A percentile compares a stretch with the other conserved stretches of the same genome.
phyloP scores from a whole-genome alignment of 2,797 vertebrate genomes.

The Microcaecilia unicolor region DNA sequence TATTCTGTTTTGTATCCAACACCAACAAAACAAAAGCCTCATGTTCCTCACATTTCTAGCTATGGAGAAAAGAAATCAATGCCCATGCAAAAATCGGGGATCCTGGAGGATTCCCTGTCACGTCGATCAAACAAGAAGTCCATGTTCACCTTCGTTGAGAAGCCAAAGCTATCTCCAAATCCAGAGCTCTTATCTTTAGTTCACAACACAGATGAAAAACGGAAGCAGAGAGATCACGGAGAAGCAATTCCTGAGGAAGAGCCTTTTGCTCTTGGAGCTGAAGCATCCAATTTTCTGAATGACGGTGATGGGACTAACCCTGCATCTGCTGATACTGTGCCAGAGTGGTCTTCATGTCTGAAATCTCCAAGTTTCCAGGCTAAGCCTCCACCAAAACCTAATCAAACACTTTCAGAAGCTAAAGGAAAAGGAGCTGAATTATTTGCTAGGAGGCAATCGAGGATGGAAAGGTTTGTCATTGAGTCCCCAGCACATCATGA shows the following conservation, averaged over 20 bases:
- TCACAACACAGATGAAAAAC: slow-evolving; percentile 77
- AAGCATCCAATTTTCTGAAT: slow-evolving; percentile 84
- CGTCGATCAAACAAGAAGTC: slow-evolving; percentile 66
- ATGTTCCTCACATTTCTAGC: slow-evolving; percentile 39
- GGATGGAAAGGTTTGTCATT: slow-evolving; percentile 88
- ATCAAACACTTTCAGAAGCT: slow-evolving; percentile 76
- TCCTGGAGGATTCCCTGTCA: slow-evolving; percentile 72
- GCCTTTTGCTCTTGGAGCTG: slow-evolving; percentile 81
- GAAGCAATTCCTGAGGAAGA: slow-evolving; percentile 73
- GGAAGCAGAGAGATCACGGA: slow-evolving; percentile 66
- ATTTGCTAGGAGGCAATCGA: slow-evolving; percentile 84
- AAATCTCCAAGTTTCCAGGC: slow-evolving; percentile 77
- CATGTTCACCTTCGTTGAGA: slow-evolving; percentile 98
- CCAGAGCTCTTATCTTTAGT: slow-evolving; percentile 89
- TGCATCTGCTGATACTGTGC: slow-evolving; percentile 15
- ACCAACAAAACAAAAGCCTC: slow-evolving; percentile 48
- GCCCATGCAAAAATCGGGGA: slow-evolving; percentile 64
- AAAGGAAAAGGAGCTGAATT: slow-evolving; percentile 91
- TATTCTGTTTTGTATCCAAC: slow-evolving; percentile 60
- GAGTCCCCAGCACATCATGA: slow-evolving; percentile 57
- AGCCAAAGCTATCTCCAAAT: slow-evolving; percentile 81
- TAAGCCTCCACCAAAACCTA: slow-evolving; percentile 66
- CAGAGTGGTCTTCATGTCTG: slow-evolving; percentile 86
- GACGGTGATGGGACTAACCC: slow-evolving; percentile 32
- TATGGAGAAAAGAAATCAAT: slow-evolving; percentile 27